Conservation (phyloP, 2,888 invertebrate species). For the Nemurella pictetii region DNA sequence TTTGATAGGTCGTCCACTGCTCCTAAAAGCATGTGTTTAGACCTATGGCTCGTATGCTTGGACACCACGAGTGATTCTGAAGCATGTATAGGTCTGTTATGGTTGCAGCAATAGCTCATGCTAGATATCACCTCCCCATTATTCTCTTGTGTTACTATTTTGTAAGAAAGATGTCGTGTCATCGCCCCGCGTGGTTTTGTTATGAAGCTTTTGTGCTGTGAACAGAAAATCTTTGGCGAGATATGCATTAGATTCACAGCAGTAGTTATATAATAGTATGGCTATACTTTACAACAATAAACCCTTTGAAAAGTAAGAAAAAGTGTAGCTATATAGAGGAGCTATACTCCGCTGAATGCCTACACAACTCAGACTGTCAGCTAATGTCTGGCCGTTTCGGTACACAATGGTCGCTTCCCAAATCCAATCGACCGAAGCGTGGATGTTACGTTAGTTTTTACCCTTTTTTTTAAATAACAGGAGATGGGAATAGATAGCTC, state of each 20-base stretch:
- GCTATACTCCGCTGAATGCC: not conserved
- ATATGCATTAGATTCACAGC: slow-evolving; percentile 16
- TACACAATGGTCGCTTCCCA: not conserved
- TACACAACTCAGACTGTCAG: not conserved
- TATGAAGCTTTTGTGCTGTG: not conserved
- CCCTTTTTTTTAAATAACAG: not conserved
- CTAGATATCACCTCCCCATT: not conserved
- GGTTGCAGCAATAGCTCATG: not conserved
- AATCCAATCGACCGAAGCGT: not conserved
- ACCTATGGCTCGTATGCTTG: not conserved
- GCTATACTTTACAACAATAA: slow-evolving; percentile 13
- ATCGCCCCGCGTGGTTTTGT: slow-evolving; percentile 16
- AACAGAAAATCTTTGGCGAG: slow-evolving; percentile 1
- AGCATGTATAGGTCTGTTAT: not conserved
- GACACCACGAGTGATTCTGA: not conserved
- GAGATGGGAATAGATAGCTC: not conserved
- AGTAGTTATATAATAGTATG: not conserved
- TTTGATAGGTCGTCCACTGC: not conserved
- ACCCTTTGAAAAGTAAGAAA: slow-evolving; percentile 18
- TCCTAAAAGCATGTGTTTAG: not conserved
- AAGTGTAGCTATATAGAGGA: not conserved
- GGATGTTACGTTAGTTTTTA: not conserved
- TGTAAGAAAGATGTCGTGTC: slow-evolving; percentile 14
- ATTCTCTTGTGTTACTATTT: not conserved
- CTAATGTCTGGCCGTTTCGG: not conserved